These are phyloP conservation scores for Eumacrocentrus americanus DNA, from an alignment of 2,888 invertebrate genomes.

Conservation along the genomic window DNA sequence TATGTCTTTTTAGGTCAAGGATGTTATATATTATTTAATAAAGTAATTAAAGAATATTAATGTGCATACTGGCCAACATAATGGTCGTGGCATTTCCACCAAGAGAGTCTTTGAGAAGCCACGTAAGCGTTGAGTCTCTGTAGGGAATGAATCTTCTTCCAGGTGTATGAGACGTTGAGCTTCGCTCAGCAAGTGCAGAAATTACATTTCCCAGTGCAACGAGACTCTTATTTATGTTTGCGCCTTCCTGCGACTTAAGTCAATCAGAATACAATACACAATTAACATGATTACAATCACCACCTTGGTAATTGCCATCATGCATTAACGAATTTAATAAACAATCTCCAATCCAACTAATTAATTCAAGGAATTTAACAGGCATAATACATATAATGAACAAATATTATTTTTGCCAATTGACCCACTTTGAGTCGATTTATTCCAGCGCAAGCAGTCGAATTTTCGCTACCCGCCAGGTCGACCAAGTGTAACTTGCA, in stretches of 20 bases:
- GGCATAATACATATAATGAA: too few species aligned
- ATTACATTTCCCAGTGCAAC: constrained; percentile 84
- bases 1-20: background rate
- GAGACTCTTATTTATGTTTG: constrained; percentile 80
- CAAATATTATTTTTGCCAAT: constrained; percentile 26
- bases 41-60: background rate
- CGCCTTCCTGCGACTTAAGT: constrained; percentile 60
- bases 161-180: constrained; percentile 51
- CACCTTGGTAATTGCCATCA: background rate
- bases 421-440: constrained; percentile 60
- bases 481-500: constrained; percentile 71
- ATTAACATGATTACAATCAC: constrained; percentile 20
- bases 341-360: too few species aligned
- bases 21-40: background rate
- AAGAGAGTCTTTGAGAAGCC: constrained; percentile 81
- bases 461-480: constrained; percentile 74
- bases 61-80: constrained; percentile 76
- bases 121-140: constrained; percentile 80
- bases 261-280: background rate
- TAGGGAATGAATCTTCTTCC: constrained; percentile 73
- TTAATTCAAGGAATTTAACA: too few species aligned
- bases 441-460: constrained; percentile 60
- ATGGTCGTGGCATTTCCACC: constrained; percentile 80
- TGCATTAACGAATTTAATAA: too few species aligned
- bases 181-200: constrained; percentile 69